Conservation (phyloP, 2,888 invertebrate species). For the Diabrotica balteata region DNA sequence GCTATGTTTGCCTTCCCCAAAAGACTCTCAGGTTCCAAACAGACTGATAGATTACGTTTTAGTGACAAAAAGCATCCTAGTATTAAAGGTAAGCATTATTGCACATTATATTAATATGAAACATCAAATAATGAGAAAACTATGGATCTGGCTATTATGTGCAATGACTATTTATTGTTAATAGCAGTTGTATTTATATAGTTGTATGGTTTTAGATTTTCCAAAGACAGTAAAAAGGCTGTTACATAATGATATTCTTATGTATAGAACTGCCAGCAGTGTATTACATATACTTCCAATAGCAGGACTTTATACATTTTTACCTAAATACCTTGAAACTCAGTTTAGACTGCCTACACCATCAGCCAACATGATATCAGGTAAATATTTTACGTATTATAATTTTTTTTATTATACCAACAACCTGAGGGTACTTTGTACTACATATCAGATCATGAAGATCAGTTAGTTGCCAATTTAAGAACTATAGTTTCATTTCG, state of each 20-base stretch:
- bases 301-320: constrained; percentile 90
- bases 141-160: too few relatives aligned
- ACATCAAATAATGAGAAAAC: too few relatives aligned
- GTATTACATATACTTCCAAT: constrained; percentile 90
- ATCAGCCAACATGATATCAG: constrained; percentile 89
- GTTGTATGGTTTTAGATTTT: constrained; percentile 66
- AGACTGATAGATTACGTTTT: constrained; percentile 55
- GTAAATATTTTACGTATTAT: constrained; percentile 57
- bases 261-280: constrained; percentile 90
- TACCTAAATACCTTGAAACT: constrained; percentile 92
- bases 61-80: constrained; percentile 60
- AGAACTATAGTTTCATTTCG: too few relatives aligned
- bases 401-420: too few relatives aligned
- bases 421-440: too few relatives aligned
- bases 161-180: too few relatives aligned
- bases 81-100: constrained; percentile 56
- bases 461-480: too few relatives aligned
- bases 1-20: constrained; percentile 93
- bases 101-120: too few relatives aligned
- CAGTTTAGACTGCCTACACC: constrained; percentile 90
- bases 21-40: constrained; percentile 67
- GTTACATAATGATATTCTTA: constrained; percentile 86
- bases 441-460: too few relatives aligned
- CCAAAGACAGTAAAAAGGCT: constrained; percentile 81
- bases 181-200: too few relatives aligned